Evolutionary conservation across 2,797 vertebrate genomes (phyloP).

Genomic region (Paramormyrops hopkinsi): DNA sequence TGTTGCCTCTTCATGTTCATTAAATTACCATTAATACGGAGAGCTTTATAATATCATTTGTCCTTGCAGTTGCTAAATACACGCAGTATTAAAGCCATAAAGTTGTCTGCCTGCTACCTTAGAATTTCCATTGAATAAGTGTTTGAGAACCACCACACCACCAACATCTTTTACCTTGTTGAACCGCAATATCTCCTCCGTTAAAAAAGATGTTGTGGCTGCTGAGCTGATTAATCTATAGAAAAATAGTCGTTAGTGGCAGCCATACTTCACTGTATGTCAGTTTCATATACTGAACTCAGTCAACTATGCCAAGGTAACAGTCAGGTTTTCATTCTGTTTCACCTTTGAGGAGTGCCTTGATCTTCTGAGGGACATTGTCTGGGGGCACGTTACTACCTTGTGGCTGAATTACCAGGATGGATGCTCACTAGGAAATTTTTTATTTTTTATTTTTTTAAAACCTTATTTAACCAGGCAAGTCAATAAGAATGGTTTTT

Average conservation of each 20-base stretch:
- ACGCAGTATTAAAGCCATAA: too few relatives aligned
- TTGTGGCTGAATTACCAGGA: background rate
- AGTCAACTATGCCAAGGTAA: background rate
- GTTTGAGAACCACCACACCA: too few relatives aligned
- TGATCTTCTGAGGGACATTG: background rate
- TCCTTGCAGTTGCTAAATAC: too few relatives aligned
- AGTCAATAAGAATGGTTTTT: background rate
- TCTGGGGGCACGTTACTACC: background rate
- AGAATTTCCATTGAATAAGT: too few relatives aligned
- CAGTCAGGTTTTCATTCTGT: background rate
- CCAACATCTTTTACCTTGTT: background rate
- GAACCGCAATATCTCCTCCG: background rate
- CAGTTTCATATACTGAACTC: background rate
- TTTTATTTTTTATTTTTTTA: background rate
- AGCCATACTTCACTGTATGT: background rate
- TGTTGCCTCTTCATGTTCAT: too few relatives aligned
- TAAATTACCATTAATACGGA: too few relatives aligned
- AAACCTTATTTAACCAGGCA: background rate
- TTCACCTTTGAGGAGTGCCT: background rate
- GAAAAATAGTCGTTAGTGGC: background rate
- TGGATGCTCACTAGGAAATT: background rate
- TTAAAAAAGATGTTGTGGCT: background rate
- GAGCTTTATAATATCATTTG: too few relatives aligned
- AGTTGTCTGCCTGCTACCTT: too few relatives aligned
- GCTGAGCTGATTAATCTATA: background rate